Evolutionary conservation across 30 jellyfish, hydroid and myxozoan species (phyloP).

Genomic region (Catostylus mosaicus): DNA sequence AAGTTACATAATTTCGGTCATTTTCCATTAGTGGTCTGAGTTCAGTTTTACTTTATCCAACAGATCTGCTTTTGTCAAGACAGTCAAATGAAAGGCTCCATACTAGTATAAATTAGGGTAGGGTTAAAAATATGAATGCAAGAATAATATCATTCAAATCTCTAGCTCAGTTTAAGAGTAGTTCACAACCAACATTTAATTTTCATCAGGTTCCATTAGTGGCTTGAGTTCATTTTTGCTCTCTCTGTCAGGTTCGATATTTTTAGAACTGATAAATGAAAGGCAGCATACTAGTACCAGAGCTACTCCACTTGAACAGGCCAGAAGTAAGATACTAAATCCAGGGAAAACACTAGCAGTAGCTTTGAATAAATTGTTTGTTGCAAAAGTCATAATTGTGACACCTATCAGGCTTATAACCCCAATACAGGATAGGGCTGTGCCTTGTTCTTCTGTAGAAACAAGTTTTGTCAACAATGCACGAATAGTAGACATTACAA

Average conservation of each 20-base stretch:
- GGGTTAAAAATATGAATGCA: no score
- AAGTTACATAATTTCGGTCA: no score
- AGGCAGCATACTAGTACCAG: constrained; percentile 6
- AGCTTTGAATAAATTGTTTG: constrained; percentile 36
- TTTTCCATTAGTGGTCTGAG: no score
- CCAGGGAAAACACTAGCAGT: constrained; percentile 65
- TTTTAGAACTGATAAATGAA: neutral
- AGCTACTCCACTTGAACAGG: constrained; percentile 29
- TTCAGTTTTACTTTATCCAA: no score
- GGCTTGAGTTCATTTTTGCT: neutral
- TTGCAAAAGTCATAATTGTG: constrained; percentile 41
- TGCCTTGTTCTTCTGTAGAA: constrained; percentile 43
- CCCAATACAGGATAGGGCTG: constrained; percentile 56
- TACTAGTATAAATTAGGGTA: no score
- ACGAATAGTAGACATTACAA: constrained; percentile 56
- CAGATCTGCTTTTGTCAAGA: no score
- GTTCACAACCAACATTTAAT: no score
- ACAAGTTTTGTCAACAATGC: constrained; percentile 61
- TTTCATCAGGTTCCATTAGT: neutral
- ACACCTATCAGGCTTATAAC: constrained; percentile 41
- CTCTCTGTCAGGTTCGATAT: neutral
- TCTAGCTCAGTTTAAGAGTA: no score
- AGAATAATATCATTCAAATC: no score
- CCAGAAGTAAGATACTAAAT: constrained; percentile 40
- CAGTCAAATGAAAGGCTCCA: no score